Conservation (phyloP, 2,888 invertebrate genomes). For the Drepanosiphum platanoidis region DNA sequence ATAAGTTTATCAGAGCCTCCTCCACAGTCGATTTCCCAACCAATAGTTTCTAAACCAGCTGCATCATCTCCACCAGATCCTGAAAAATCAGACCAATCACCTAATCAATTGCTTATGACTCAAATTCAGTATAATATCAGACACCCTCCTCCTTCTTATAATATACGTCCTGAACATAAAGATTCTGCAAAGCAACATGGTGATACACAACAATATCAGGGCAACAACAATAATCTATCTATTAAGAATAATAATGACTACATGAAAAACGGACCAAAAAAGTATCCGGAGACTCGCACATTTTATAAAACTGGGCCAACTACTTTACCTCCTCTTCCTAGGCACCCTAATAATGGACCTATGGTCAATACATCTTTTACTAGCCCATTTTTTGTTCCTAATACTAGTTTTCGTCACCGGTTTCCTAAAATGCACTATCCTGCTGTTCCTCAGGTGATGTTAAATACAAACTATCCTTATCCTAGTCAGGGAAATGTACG, state of each 20-base stretch:
- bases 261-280: constrained; percentile 59
- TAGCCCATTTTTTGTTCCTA: constrained; percentile 58
- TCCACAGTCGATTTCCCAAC: constrained; percentile 38
- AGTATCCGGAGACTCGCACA: constrained; percentile 51
- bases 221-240: constrained; percentile 63
- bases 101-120: constrained; percentile 58
- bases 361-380: constrained; percentile 57
- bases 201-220: constrained; percentile 45
- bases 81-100: constrained; percentile 55
- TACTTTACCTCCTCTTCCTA: constrained; percentile 32
- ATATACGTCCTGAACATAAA: constrained; percentile 52
- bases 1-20: constrained; percentile 53
- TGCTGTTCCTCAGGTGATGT: constrained; percentile 62
- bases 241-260: constrained; percentile 62
- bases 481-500: constrained; percentile 53
- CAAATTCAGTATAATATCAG: constrained; percentile 60
- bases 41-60: constrained; percentile 38
- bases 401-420: constrained; percentile 51
- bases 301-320: constrained; percentile 59
- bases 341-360: constrained; percentile 42
- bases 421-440: constrained; percentile 62
- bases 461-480: constrained; percentile 60
- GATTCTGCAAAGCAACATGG: constrained; percentile 45
- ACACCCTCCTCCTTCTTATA: constrained; percentile 51
- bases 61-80: constrained; percentile 42